Base-by-base conservation (phyloP, 2,797 vertebrate species). In the Hippoglossus hippoglossus region DNA sequence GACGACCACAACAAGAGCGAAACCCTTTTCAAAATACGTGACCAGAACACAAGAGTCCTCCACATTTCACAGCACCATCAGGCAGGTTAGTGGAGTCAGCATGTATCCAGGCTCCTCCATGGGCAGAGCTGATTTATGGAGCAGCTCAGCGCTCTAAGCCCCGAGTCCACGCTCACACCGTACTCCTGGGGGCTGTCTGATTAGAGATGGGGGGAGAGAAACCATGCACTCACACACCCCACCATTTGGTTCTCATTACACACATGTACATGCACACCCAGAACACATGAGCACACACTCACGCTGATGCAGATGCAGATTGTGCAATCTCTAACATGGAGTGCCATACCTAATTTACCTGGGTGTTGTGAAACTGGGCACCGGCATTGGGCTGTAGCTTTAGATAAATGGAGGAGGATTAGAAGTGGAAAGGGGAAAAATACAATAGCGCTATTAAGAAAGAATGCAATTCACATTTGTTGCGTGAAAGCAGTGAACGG, bases 131-230 rank as follows among this genome's bases (percentile, higher is more conserved):
- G 93, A 94, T 94, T 95, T 94, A 94, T 94, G 87, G 71, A 81
- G 82, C 85, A 82, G 86, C 89, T 92, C 87, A 76, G 82, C 77
- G 50, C 92, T 90, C 84, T 88, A 85, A 86, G 86, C 81, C 81
- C 82, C 0, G 41, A 89, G 88, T 85, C 89, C 70, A 52, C 88
- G 47, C 91, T 90, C 84, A 85, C 92, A 92, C 82, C 75, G 46
- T 93, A 84, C 93, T 92, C 92, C 82, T 82, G 91, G 91, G 93
- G 92, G 88, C 83, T 91, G 87, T 91, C 90, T 94, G 94, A 95
- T 95, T 95, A 94, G 91, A 92, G 91, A 92, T 90, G 93, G 92
- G 82, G 90, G 90, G 89, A 89, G 83, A 87, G 84, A 89, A 92
- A 84, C 80, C 88, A 91, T 90, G 89, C 83, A 68, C 77, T 91